Base-by-base conservation (phyloP, 2,888 invertebrate species). In the Orthosia gothica region DNA sequence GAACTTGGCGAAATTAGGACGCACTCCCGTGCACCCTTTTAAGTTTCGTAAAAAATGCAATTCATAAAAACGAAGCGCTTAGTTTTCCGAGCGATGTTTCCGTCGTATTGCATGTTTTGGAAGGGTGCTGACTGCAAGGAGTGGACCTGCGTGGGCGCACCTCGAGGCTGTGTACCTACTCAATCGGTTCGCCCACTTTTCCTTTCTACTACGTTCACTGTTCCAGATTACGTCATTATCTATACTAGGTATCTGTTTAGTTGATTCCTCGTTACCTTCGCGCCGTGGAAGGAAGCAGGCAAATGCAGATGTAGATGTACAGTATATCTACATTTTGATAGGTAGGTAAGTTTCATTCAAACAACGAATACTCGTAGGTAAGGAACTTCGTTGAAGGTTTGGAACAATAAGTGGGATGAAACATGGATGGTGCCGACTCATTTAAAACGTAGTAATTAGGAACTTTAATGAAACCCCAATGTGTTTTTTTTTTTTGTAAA, bases 171-270 rank as follows among this genome's bases (percentile, higher is more conserved):
- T 88, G 89, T 89, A 90, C 86, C 86, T 87, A 84, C 89, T 86
- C 89, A 90, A 89, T 90, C 90, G 91, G 92, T 88, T 92, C 95
- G 96, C 95, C 95, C 95, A 96, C 96, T 96, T 95, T 95, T 96
- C 95, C 96, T 96, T 95, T 96, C 96, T 88, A 92, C 91, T 89
- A 92, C 94, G 92, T 94, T 95, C 94, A 93, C 94, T 91, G 94
- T 89, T 94, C 95, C 94, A 94, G 93, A 95, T 96, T 96, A 96
- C 96, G 95, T 96, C 95, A 96, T 90, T 85, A 79, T 83, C 76
- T 81, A 76, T 85, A 83, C 87, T 86, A 83, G 68, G 69, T 83
- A 81, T 86, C 83, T 85, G 79, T 82, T 85, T 85, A 86, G 78
- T 81, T 87, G 88, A 79, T 82, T 87, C 86, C 89, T 89, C 88